These are phyloP conservation scores for Sebastes umbrosus DNA, from an alignment of 2,797 vertebrate species.

Conservation along the genomic window DNA sequence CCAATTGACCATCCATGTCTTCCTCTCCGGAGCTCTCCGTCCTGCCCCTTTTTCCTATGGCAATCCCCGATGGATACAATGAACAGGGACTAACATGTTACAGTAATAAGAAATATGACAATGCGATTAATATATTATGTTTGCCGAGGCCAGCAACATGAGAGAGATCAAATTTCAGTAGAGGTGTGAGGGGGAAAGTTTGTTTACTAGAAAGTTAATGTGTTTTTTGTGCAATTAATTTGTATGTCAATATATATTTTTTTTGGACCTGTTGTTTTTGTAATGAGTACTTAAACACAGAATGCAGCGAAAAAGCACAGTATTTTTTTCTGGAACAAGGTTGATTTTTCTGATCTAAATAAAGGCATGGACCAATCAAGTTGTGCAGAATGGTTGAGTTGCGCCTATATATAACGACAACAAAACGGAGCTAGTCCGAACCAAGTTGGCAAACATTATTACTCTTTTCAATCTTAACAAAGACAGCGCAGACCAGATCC, in stretches of 20 bases:
- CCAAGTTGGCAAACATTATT: not conserved
- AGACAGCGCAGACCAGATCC: not conserved
- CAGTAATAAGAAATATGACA: not conserved
- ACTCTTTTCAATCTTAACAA: not conserved
- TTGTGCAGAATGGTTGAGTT: no score
- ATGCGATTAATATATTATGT: not conserved
- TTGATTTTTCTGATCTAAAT: not conserved
- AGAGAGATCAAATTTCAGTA: not conserved
- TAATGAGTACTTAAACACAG: not conserved
- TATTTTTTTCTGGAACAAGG: not conserved
- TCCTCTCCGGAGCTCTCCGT: no score
- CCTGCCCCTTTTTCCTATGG: no score
- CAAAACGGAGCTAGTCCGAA: no score
- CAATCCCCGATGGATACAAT: no score
- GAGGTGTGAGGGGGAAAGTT: not conserved
- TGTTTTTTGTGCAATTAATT: not conserved
- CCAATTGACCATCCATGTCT: not conserved
- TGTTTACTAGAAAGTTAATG: not conserved
- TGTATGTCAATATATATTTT: no score
- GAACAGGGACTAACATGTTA: not conserved
- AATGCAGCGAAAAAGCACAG: fast-evolving
- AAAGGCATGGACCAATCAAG: no score
- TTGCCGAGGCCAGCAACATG: not conserved
- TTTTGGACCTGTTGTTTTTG: not conserved
- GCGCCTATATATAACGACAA: no score